Conservation (phyloP, 2,888 invertebrate species). For the Halictus ligatus region DNA sequence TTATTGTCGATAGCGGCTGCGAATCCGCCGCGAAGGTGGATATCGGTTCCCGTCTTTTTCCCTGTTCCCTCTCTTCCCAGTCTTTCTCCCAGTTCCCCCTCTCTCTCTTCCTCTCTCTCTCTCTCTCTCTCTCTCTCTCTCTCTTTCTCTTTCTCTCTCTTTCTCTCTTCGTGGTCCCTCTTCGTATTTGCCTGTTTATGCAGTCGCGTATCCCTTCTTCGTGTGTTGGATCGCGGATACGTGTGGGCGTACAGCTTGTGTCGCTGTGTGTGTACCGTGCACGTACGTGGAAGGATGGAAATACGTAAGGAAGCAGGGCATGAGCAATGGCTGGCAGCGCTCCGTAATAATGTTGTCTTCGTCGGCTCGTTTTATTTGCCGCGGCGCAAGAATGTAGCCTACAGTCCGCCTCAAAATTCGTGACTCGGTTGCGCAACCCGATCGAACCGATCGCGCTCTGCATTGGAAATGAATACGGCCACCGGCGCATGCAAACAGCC, state of each 20-base stretch:
- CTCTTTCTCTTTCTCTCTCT: not conserved
- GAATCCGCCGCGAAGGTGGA: constrained; percentile 53
- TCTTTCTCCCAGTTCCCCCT: not conserved
- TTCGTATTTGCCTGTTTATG: constrained; percentile 26
- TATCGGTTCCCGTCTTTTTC: not conserved
- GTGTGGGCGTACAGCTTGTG: constrained; percentile 49
- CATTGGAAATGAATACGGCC: not conserved
- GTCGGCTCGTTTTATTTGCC: constrained; percentile 83
- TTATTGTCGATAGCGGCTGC: constrained; percentile 78
- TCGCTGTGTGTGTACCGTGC: constrained; percentile 23
- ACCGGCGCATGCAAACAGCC: not conserved
- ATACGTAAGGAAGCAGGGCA: constrained; percentile 82
- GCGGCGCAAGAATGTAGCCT: constrained; percentile 83
- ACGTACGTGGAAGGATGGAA: constrained; percentile 71
- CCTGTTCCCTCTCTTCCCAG: not conserved
- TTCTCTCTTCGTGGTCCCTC: not conserved
- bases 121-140: not conserved
- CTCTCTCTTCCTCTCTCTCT: too few species aligned
- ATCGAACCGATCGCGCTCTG: constrained; percentile 58
- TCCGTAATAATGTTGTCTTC: constrained; percentile 84
- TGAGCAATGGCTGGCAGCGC: constrained; percentile 83
- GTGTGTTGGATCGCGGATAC: constrained; percentile 46
- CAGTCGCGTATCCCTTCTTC: constrained; percentile 25
- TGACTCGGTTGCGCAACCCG: constrained; percentile 80
- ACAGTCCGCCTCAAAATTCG: constrained; percentile 83